phyloP scores from a whole-genome alignment of 2,888 invertebrate genomes.

The Slavum lentiscoides region DNA sequence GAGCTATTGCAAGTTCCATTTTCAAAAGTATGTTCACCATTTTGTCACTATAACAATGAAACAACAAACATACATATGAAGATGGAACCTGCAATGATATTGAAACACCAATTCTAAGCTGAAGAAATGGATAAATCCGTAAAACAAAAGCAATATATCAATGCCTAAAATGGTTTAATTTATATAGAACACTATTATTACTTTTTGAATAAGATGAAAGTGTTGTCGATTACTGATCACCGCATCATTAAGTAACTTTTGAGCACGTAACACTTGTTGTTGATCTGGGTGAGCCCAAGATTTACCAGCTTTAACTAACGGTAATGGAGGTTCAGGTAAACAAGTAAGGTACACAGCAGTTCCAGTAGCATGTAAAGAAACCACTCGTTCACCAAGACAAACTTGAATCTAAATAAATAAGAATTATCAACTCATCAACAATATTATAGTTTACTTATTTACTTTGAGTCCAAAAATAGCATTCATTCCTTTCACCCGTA shows the following conservation, averaged over 20 bases:
- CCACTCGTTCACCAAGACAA: slow-evolving; percentile 82
- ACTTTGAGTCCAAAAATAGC: slow-evolving; percentile 84
- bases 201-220: slow-evolving; percentile 62
- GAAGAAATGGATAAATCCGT: too few relatives aligned
- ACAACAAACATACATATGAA: too few relatives aligned
- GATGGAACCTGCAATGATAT: too few relatives aligned
- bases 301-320: slow-evolving; percentile 71
- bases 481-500: slow-evolving; percentile 93
- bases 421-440: neutral
- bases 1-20: too few relatives aligned
- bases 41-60: too few relatives aligned
- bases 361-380: slow-evolving; percentile 86
- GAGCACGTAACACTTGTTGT: slow-evolving; percentile 65
- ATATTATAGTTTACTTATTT: slow-evolving; percentile 57
- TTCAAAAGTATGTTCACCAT: too few relatives aligned
- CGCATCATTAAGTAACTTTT: slow-evolving; percentile 71
- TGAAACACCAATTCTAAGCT: too few relatives aligned
- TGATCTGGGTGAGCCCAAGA: slow-evolving; percentile 68
- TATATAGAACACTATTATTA: slow-evolving; percentile 6
- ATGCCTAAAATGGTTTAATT: too few relatives aligned
- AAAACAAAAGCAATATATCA: too few relatives aligned
- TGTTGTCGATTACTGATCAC: slow-evolving; percentile 73
- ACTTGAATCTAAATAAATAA: slow-evolving; percentile 66
- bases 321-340: slow-evolving; percentile 73
- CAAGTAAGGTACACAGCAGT: slow-evolving; percentile 80